Evolutionary conservation across 1,140 invertebrate genomes (phyloP), one percentile per base, ranked within the genome.

Genomic region (Gonioctena quinquepunctata): DNA sequence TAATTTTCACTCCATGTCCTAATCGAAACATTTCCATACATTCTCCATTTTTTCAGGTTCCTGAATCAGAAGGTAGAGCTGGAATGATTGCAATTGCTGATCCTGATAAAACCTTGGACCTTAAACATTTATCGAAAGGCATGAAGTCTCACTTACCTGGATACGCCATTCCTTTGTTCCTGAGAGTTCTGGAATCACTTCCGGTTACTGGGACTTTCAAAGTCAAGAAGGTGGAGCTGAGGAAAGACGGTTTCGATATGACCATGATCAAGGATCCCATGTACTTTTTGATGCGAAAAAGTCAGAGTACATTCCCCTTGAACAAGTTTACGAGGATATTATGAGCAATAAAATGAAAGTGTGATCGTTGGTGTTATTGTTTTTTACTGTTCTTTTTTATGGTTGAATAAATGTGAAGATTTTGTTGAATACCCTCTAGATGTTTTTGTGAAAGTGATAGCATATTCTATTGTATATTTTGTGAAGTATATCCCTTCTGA

Each of bases 11-110:
- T n/a, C n/a, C n/a, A n/a, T n/a, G n/a, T n/a, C n/a, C n/a, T n/a
- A n/a, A n/a, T n/a, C n/a, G n/a, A n/a, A n/a, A n/a, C n/a, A n/a
- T n/a, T n/a, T n/a, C n/a, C n/a, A n/a, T n/a, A n/a, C n/a, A n/a
- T n/a, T n/a, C n/a, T n/a, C n/a, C n/a, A 68, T 19, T 18, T 76
- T 81, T 81, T 13, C 79, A 93, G 92, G 86, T 94, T 72, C 90
- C 91, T 71, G 89, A 93, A 69, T 85, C 89, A 26, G 97, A 99
- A 87, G 97, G 97, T 5, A 90, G 90, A 83, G 96, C 96, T 57
- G 97, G 97, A 19, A 99, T 99, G 97, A 95, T 91, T 11, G 93
- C 96, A 13, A 94, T 99, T 74, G 90, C 94, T 2, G 94, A 96
- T 81, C 87, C 89, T 2, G 83, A 90, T 1, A 85, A 86, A 18